These are phyloP conservation scores for Dermolepida albohirtum DNA, from an alignment of 2,888 invertebrate genomes.

Conservation along the genomic window DNA sequence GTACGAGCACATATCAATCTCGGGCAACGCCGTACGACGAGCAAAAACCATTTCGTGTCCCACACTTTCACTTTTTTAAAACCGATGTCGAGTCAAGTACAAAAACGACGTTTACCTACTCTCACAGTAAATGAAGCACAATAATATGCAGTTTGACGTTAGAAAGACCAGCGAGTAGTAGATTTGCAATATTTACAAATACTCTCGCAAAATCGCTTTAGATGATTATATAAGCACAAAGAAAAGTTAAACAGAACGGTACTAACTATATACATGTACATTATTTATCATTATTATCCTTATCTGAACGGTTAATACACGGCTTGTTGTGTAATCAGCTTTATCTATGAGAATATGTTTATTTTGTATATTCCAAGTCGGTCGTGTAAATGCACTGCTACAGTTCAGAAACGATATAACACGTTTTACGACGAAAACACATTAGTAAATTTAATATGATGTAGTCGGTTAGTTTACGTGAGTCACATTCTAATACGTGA, in stretches of 20 bases:
- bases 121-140: conserved; percentile 7
- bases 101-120: conserved; percentile 11
- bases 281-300: conserved; percentile 4
- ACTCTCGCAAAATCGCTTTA: not conserved
- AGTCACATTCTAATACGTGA: conserved; percentile 10
- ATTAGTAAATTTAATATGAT: conserved; percentile 22
- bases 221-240: not conserved
- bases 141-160: conserved; percentile 5
- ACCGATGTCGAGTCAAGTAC: no score
- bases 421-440: conserved; percentile 15
- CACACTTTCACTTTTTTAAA: no score
- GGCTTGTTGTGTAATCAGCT: conserved; percentile 24
- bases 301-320: conserved; percentile 23
- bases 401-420: no score
- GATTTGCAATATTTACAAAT: not conserved
- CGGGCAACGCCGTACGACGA: no score
- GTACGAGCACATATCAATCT: no score
- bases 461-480: conserved; percentile 16
- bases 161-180: not conserved
- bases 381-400: not conserved
- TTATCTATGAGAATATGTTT: conserved; percentile 20
- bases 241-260: not conserved
- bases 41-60: no score
- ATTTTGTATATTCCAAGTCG: not conserved
- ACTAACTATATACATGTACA: not conserved